Percentiles rank a stretch among this genome's conserved stretches.
Conservation (phyloP, 2,888 invertebrate species). For the Amiota mariae region DNA sequence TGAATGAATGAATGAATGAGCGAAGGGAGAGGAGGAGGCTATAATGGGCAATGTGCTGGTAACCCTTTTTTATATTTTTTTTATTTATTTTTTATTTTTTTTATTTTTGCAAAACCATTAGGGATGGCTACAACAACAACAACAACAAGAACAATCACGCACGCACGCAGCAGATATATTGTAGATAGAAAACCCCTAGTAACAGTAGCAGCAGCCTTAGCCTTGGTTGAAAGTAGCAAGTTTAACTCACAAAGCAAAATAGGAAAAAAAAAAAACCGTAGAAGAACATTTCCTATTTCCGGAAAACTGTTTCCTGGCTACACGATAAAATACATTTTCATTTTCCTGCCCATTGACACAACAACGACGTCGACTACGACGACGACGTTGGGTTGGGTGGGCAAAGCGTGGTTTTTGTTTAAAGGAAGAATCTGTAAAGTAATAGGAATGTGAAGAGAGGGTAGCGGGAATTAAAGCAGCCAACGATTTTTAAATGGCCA, state of each 20-base stretch:
- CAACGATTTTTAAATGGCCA: background rate
- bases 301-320: slow-evolving; percentile 65
- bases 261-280: slow-evolving; percentile 52
- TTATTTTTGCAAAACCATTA: background rate
- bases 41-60: no score
- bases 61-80: background rate
- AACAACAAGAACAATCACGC: no score
- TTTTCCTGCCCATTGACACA: slow-evolving; percentile 40
- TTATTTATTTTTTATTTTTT: background rate
- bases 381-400: background rate
- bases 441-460: background rate
- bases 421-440: background rate
- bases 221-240: no score
- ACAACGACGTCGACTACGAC: background rate
- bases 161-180: no score
- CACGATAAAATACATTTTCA: slow-evolving; percentile 66
- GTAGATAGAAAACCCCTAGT: no score
- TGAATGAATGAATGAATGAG: background rate
- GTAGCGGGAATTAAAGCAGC: background rate
- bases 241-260: slow-evolving; percentile 41
- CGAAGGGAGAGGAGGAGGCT: background rate
- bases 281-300: slow-evolving; percentile 66
- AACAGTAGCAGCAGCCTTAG: no score
- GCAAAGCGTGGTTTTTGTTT: background rate
- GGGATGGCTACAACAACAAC: slow-evolving; percentile 33